Evolutionary conservation across 2,797 vertebrate species (phyloP), one percentile per base, ranked within the genome.

Genomic region (Pipistrellus pipistrellus): DNA sequence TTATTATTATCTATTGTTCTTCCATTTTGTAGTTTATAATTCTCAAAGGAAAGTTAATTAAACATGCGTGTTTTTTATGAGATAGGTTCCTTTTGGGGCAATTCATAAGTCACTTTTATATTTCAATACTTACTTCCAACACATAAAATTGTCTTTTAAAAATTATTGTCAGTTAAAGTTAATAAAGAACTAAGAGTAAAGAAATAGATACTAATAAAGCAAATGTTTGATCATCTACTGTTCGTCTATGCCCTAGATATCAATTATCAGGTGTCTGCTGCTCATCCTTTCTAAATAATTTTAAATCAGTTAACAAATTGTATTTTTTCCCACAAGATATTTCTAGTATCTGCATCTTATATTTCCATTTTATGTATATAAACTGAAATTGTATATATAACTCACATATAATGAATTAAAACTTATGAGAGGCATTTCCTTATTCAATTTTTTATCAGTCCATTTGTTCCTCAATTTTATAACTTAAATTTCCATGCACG

Each of bases 1-100:
- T 85, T 93, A 53, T 1, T 27, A 55, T 86, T 73, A 88, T 41
- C 62, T 78, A 23, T 75, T 89, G 8, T 72, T 80, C 6, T 81
- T 86, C 41, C 78, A 66, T 25, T 91, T 91, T 71, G 83, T 62
- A 88, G 46, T 94, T 88, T 76, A 77, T 12, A 72, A 53, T 96
- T 93, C 21, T 87, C 88, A 90, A 78, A 95, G 81, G 68, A 96
- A 97, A 75, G 90, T 93, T 95, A 93, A 96, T 97, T 97, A 97
- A 97, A 97, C 44, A 64, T 95, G 59, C 95, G 95, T 96, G 95
- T 96, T 97, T 96, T 77, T 85, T 95, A 75, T 88, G 41, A 81
- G 46, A 73, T 89, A 80, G 75, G 82, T 30, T 93, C 88, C 89
- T 97, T 95, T 94, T 64, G 86, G 88, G 93, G 76, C 86, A 86